Evolutionary conservation across 2,113 vertebrate species (phyloP), one percentile per base, ranked within the genome.

Genomic region (Chaetops frenatus): DNA sequence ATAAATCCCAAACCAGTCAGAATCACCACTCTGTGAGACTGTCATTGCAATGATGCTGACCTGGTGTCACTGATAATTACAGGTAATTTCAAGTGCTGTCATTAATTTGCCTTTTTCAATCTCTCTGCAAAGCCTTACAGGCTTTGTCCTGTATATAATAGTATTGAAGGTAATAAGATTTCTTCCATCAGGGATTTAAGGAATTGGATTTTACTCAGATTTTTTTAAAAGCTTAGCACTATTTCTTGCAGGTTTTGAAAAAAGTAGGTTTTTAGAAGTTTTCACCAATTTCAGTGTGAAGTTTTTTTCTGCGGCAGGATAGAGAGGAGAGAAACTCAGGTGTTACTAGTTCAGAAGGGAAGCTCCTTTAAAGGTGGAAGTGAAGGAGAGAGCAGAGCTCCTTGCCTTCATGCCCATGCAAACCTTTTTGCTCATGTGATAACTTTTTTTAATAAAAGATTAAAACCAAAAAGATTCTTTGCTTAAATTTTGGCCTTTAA

Each of bases 71-170:
- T 92, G 96, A 95, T 97, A 96, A 97, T 96, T 97, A 96, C 93
- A 95, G 96, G 90, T 96, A 96, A 93, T 96, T 95, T 93, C 92
- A 88, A 95, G 50, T 79, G 81, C 92, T 95, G 91, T 74, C 95
- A 94, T 94, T 96, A 96, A 96, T 96, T 95, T 94, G 92, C 90
- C 94, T 92, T 91, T 93, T 95, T 86, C 91, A 95, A 94, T 97
- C 87, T 90, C 79, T 91, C 33, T 3, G 65, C 60, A 91, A 96
- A 95, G 92, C 90, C 92, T 95, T 88, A 81, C 69, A 94, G 84
- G 94, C 96, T 95, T 96, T 94, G 79, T 95, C 71, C 48, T 90
- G 65, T 90, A 90, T 78, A 90, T 93, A 96, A 96, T 74, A 74
- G 66, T 83, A 71, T 78, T 88, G 96, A 94, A 93, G 53, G 79